These are phyloP conservation scores for Cololabis saira DNA, from an alignment of 2,113 vertebrate species.

Conservation along the genomic window DNA sequence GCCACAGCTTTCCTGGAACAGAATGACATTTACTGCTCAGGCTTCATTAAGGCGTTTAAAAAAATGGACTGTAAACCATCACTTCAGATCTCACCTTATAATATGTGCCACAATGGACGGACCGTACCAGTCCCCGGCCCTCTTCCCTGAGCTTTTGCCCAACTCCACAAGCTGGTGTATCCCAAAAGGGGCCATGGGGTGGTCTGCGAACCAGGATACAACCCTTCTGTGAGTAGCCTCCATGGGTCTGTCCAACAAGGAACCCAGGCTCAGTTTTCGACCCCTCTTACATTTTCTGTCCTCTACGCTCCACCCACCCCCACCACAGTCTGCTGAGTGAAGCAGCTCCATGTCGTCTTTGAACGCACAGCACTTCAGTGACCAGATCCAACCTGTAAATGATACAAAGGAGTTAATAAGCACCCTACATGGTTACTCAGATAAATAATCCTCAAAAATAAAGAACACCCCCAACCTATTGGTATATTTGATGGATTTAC, in stretches of 20 bases:
- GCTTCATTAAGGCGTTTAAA: not conserved
- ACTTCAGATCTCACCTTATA: conserved; percentile 82
- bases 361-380: conserved; percentile 49
- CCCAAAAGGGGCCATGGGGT: conserved; percentile 83
- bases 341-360: conserved; percentile 79
- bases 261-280: conserved; percentile 64
- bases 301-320: not conserved
- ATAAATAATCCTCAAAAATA: no score
- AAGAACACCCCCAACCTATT: no score
- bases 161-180: conserved; percentile 87
- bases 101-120: conserved; percentile 89
- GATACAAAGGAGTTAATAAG: not conserved
- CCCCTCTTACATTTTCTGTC: not conserved
- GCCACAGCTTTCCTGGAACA: conserved; percentile 87
- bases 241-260: conserved; percentile 56
- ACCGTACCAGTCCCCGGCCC: conserved; percentile 93
- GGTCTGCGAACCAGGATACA: conserved; percentile 87
- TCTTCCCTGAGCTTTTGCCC: conserved; percentile 86
- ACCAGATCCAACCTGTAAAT: conserved; percentile 81
- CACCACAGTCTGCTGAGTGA: conserved; percentile 12
- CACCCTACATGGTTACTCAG: no score
- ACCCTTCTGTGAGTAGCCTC: conserved; percentile 80
- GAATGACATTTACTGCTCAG: not conserved
- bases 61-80: fast-evolving
- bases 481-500: no score